phyloP scores from a whole-genome alignment of 2,797 vertebrate species.

The Amblyraja radiata region DNA sequence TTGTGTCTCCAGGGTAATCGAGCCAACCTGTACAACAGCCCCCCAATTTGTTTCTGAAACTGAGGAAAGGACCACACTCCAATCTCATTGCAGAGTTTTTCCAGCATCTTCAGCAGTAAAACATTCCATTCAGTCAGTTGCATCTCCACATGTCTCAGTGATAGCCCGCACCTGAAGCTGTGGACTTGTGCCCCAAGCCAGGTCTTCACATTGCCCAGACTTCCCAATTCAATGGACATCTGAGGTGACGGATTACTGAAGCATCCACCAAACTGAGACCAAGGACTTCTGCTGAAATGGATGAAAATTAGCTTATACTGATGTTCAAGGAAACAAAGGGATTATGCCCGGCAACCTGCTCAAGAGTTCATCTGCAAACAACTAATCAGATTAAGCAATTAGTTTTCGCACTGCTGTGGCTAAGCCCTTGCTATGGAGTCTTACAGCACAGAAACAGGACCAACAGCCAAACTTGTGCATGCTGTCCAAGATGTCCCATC shows the following conservation, averaged over 20 bases:
- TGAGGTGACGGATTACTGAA: not conserved
- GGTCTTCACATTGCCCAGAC: not conserved
- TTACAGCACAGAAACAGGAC: too few relatives aligned
- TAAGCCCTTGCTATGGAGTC: not conserved
- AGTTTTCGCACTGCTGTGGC: not conserved
- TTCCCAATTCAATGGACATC: not conserved
- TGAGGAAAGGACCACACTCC: too few relatives aligned
- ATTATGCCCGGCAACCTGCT: not conserved
- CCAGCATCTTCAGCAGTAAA: not conserved
- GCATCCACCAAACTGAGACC: not conserved
- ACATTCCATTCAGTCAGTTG: not conserved
- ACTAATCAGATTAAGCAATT: not conserved
- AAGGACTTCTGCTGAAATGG: not conserved
- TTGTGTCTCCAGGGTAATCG: too few relatives aligned
- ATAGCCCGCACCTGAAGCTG: not conserved
- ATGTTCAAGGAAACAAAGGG: not conserved
- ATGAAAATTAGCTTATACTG: not conserved
- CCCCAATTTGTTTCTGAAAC: too few relatives aligned
- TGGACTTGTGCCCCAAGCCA: not conserved
- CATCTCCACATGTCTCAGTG: not conserved
- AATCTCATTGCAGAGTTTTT: not conserved
- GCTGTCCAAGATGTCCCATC: too few relatives aligned
- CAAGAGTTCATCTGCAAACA: too few relatives aligned
- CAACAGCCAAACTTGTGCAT: too few relatives aligned
- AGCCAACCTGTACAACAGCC: too few relatives aligned